Evolutionary conservation across 2,113 vertebrate species (phyloP).

Genomic region (Datnioides undecimradiatus): DNA sequence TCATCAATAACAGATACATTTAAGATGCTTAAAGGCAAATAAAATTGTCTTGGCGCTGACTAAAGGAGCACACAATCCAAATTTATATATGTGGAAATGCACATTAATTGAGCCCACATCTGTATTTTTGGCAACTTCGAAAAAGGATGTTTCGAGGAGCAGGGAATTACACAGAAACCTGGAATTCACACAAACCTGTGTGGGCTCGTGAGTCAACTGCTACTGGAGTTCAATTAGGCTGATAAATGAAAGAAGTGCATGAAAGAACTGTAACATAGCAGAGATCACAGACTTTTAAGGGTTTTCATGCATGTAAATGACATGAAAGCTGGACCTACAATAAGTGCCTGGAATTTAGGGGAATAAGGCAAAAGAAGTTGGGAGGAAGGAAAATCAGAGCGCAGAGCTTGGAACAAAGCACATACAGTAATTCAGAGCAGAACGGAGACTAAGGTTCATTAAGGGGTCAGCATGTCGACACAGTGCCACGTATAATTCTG

Average conservation of each 20-base stretch:
- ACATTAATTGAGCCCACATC: conserved; percentile 21
- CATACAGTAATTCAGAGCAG: conserved; percentile 43
- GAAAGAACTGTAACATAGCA: not conserved
- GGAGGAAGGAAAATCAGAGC: conserved; percentile 26
- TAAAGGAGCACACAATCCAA: conserved; percentile 23
- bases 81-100: conserved; percentile 16
- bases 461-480: conserved; percentile 57
- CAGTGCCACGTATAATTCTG: conserved; percentile 43
- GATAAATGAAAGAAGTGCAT: conserved; percentile 4
- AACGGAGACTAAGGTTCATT: conserved; percentile 52
- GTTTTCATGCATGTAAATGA: not conserved
- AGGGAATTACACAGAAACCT: conserved; percentile 38
- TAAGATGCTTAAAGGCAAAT: conserved; percentile 42
- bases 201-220: conserved; percentile 10
- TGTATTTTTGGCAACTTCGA: conserved; percentile 29
- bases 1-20: conserved; percentile 37
- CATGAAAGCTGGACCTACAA: not conserved
- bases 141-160: conserved; percentile 14
- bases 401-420: conserved; percentile 36
- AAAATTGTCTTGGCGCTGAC: not conserved
- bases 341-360: conserved; percentile 27
- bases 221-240: conserved; percentile 11
- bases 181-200: conserved; percentile 18
- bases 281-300: conserved; percentile 1
- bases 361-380: conserved; percentile 27